phyloP scores from a whole-genome alignment of 2,888 invertebrate genomes.

The Herminia tarsipennalis region DNA sequence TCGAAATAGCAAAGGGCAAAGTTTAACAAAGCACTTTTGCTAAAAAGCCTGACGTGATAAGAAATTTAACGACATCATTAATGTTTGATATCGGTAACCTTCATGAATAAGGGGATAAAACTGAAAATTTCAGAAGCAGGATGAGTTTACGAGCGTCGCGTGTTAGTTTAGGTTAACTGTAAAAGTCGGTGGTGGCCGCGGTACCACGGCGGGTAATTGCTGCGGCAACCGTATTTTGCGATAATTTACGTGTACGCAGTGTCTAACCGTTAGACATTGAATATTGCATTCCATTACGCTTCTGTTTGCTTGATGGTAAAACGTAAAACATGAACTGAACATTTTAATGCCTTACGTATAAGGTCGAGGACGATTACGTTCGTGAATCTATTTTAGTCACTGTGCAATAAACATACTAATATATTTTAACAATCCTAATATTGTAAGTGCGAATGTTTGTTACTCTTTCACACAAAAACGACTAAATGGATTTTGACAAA shows the following conservation, averaged over 20 bases:
- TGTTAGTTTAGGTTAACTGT: slow-evolving; percentile 41
- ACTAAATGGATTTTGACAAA: too few relatives aligned
- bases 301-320: too few relatives aligned
- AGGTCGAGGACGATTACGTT: too few relatives aligned
- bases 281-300: slow-evolving; percentile 46
- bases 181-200: slow-evolving; percentile 33
- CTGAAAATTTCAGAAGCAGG: slow-evolving; percentile 24
- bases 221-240: slow-evolving; percentile 37
- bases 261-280: slow-evolving; percentile 43
- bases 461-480: too few relatives aligned
- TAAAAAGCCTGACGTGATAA: slow-evolving; percentile 32
- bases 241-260: slow-evolving; percentile 45
- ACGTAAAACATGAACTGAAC: too few relatives aligned
- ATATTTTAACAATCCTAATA: too few relatives aligned
- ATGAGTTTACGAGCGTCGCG: slow-evolving; percentile 52
- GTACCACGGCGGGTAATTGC: slow-evolving; percentile 38
- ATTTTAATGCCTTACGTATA: too few relatives aligned
- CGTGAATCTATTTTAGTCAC: too few relatives aligned
- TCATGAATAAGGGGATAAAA: slow-evolving; percentile 50
- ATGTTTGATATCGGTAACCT: slow-evolving; percentile 48
- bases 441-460: too few relatives aligned
- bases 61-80: slow-evolving; percentile 37
- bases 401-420: too few relatives aligned
- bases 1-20: slow-evolving; percentile 7
- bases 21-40: slow-evolving; percentile 14